Percentiles rank a stretch among this genome's conserved stretches.
phyloP scores from a whole-genome alignment of 2,113 vertebrate species.

The Gasterosteus nipponicus region DNA sequence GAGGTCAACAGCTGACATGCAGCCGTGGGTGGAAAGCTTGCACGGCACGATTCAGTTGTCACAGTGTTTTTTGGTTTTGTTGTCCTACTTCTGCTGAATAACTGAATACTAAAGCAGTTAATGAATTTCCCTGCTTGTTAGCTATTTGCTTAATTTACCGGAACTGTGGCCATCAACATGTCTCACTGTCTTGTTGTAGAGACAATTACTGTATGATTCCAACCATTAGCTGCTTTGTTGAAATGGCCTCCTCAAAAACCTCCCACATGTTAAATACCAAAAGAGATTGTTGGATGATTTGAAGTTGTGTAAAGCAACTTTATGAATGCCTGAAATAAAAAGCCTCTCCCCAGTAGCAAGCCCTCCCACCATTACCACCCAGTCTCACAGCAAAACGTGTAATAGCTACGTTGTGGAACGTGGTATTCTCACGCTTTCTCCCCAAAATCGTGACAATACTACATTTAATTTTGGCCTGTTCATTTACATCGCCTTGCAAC shows the following conservation, averaged over 20 bases:
- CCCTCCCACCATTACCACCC: conserved; percentile 23
- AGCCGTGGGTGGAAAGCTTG: conserved; percentile 3
- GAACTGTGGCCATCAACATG: neutral
- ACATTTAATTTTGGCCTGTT: no score
- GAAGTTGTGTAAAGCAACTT: neutral
- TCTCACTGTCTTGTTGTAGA: neutral
- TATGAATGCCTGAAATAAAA: conserved; percentile 31
- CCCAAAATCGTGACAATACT: no score
- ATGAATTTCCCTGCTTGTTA: neutral
- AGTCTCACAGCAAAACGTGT: no score
- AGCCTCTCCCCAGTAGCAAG: conserved; percentile 22
- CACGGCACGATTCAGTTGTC: neutral
- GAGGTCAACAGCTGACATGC: conserved; percentile 4
- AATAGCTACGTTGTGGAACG: no score
- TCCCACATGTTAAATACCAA: neutral
- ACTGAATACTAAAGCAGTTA: neutral
- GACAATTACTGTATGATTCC: neutral
- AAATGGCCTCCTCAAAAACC: neutral
- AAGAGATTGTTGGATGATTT: neutral
- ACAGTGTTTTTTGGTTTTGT: neutral
- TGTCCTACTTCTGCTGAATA: neutral
- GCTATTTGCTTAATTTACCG: neutral
- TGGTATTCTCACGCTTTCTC: no score
- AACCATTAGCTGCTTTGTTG: neutral
- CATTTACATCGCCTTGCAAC: no score